Evolutionary conservation across 2,797 vertebrate genomes (phyloP).

Genomic region (Dipus sagitta): DNA sequence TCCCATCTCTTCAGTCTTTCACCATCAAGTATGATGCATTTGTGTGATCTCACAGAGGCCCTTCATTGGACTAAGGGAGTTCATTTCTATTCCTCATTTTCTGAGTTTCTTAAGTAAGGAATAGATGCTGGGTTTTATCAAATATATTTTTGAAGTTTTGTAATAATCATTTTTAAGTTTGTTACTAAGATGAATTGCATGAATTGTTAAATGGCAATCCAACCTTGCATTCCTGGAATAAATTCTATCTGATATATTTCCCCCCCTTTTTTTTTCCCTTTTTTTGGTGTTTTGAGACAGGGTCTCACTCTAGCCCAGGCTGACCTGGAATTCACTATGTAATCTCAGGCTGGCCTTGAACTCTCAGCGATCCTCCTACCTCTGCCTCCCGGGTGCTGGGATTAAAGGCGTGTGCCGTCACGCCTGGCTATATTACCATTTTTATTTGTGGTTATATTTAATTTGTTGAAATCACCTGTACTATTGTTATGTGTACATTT

Average conservation of each 20-base stretch:
- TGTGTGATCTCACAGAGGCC: neutral
- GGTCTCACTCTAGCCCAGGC: too few species aligned
- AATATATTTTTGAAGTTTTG: neutral
- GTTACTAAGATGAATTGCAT: neutral
- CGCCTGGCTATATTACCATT: neutral
- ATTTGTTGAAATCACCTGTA: constrained; percentile 43
- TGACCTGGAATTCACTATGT: too few species aligned
- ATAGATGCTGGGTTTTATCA: neutral
- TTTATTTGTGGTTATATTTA: neutral
- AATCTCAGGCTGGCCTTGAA: too few species aligned
- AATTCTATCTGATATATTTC: neutral
- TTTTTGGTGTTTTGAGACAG: too few species aligned
- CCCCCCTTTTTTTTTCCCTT: too few species aligned
- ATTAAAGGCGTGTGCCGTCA: too few species aligned
- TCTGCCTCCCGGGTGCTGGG: too few species aligned
- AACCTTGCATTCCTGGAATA: neutral
- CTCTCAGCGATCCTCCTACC: too few species aligned
- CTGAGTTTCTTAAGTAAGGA: constrained; percentile 4
- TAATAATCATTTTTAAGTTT: neutral
- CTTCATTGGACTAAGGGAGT: neutral
- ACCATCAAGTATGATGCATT: neutral
- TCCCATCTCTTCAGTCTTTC: neutral
- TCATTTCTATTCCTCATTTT: neutral
- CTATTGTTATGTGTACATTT: constrained; percentile 21
- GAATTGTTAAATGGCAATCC: neutral